These are phyloP conservation scores for Agrochola lota DNA, from an alignment of 2,888 invertebrate genomes.

Conservation along the genomic window DNA sequence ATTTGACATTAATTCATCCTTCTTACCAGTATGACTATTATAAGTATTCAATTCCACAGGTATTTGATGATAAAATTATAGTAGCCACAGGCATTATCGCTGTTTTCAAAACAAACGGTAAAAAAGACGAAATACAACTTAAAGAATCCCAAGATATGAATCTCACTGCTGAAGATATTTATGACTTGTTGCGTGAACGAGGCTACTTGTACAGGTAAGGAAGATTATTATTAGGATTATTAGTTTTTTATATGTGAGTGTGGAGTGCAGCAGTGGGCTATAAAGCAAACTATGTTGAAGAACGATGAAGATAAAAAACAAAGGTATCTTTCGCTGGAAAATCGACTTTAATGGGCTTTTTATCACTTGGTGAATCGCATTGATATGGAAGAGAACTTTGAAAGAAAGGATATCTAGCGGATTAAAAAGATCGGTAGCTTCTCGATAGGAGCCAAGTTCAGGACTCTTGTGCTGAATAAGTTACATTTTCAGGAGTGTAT, in stretches of 20 bases:
- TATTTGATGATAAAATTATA: slow-evolving; percentile 69
- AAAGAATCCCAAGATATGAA: slow-evolving; percentile 44
- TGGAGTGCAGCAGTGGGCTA: not conserved
- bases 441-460: not conserved
- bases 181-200: slow-evolving; percentile 66
- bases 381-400: not conserved
- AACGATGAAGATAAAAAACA: not conserved
- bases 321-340: not conserved
- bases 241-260: not conserved
- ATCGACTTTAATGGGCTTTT: not conserved
- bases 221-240: not conserved
- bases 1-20: not conserved
- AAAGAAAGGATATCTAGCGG: not conserved
- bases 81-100: slow-evolving; percentile 71
- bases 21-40: not conserved
- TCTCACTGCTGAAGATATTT: slow-evolving; percentile 69
- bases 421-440: not conserved
- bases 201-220: slow-evolving; percentile 69
- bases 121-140: slow-evolving; percentile 10
- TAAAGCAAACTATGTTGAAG: not conserved
- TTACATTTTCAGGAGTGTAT: not conserved
- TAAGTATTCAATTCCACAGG: slow-evolving; percentile 58
- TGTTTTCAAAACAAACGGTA: not conserved
- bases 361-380: not conserved
- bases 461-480: not conserved